Conservation (phyloP, 2,888 invertebrate species). For the Melanostoma mellinum region DNA sequence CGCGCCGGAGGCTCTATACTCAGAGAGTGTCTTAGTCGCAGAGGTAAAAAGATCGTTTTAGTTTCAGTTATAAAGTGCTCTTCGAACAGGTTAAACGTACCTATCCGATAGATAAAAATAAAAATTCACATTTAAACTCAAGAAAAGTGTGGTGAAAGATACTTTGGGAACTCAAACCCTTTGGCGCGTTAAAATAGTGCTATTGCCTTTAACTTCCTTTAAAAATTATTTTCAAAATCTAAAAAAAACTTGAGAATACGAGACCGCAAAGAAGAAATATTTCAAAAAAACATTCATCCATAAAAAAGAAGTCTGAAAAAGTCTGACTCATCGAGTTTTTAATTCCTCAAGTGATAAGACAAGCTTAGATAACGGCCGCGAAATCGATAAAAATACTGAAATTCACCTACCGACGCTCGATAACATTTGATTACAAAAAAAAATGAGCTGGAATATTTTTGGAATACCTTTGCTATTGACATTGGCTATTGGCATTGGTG, state of each 20-base stretch:
- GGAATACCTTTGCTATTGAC: conserved; percentile 51
- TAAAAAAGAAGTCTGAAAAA: background rate
- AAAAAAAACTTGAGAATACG: too few relatives aligned
- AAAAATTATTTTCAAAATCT: too few relatives aligned
- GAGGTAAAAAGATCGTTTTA: conserved; percentile 61
- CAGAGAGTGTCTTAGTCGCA: background rate
- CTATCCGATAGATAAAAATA: conserved; percentile 6
- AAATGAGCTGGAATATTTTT: conserved; percentile 54
- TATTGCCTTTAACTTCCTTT: too few relatives aligned
- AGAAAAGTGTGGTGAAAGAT: background rate
- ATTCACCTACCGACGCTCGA: background rate
- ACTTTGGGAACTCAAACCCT: too few relatives aligned
- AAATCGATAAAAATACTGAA: conserved; percentile 47
- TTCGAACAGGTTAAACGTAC: conserved; percentile 48
- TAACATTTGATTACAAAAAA: conserved; percentile 14
- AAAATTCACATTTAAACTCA: conserved; percentile 17
- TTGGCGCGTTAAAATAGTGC: too few relatives aligned
- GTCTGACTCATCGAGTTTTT: conserved; percentile 24
- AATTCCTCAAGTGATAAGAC: conserved; percentile 55
- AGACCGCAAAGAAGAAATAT: too few relatives aligned
- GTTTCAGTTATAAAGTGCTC: conserved; percentile 51
- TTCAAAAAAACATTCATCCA: background rate
- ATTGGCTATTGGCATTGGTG: conserved; percentile 54
- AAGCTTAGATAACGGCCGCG: conserved; percentile 42
- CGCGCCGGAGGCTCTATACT: background rate